Percentiles rank a stretch among this genome's conserved stretches.
Evolutionary conservation across 1,140 invertebrate genomes (phyloP).

Genomic region (Platorchestia sp.): DNA sequence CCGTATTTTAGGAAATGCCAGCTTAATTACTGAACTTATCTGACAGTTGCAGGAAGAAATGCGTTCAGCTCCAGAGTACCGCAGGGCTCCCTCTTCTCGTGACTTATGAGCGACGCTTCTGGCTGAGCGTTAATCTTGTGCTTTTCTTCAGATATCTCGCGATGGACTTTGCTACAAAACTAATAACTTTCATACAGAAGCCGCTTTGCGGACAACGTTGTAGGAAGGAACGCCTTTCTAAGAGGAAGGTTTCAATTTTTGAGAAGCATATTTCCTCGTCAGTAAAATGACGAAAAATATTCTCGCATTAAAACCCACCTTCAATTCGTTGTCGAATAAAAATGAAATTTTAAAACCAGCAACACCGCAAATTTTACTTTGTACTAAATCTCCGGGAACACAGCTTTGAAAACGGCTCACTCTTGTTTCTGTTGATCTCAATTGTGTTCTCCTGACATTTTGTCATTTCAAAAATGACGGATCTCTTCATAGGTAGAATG

Average conservation of each 20-base stretch:
- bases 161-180: background rate
- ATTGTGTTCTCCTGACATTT: no score
- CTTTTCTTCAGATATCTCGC: background rate
- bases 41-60: conserved; percentile 35
- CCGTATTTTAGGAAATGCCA: conserved; percentile 32
- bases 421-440: no score
- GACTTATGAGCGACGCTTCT: conserved; percentile 12
- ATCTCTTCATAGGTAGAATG: no score
- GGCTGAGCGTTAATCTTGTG: background rate
- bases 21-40: conserved; percentile 41
- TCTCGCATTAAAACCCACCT: background rate
- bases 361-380: background rate
- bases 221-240: background rate
- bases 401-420: no score
- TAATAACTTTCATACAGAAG: background rate
- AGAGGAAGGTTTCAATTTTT: background rate
- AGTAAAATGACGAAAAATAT: background rate
- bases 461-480: no score
- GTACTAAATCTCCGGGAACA: no score
- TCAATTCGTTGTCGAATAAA: background rate
- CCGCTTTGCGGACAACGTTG: background rate
- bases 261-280: background rate
- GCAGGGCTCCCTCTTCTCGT: background rate
- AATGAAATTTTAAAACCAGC: background rate
- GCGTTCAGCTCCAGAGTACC: background rate